phyloP scores from a whole-genome alignment of 2,113 vertebrate genomes.

The Gnathonemus longibarbis region DNA sequence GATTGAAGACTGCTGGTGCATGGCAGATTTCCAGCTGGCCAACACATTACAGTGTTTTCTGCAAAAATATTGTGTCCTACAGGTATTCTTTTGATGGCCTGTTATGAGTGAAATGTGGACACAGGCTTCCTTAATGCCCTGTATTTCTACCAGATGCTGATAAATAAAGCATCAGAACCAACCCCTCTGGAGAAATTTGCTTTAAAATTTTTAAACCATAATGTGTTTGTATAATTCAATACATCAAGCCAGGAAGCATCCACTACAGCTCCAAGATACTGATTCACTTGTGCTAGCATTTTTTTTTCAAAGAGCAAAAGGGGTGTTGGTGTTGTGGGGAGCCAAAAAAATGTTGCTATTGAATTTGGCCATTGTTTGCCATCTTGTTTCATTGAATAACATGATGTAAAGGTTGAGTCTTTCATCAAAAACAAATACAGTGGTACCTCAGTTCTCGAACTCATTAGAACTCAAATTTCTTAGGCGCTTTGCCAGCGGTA shows the following conservation, averaged over 20 bases:
- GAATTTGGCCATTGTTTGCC: background rate
- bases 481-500: too few relatives aligned
- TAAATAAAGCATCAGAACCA: background rate
- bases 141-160: background rate
- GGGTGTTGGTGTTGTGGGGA: background rate
- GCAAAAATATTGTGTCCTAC: background rate
- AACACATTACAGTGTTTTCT: background rate
- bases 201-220: background rate
- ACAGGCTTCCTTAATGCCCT: background rate
- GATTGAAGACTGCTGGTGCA: background rate
- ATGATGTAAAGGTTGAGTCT: background rate
- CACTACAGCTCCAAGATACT: background rate
- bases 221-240: background rate
- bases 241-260: background rate
- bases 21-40: background rate
- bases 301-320: background rate
- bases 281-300: slow-evolving; percentile 4
- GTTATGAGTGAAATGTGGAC: background rate
- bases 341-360: background rate
- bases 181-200: background rate
- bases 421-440: background rate
- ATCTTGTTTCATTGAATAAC: background rate
- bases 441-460: too few relatives aligned
- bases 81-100: background rate
- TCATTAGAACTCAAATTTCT: too few relatives aligned